These are phyloP conservation scores for Cryptotermes secundus DNA, from an alignment of 1,140 invertebrate species.

Conservation along the genomic window DNA sequence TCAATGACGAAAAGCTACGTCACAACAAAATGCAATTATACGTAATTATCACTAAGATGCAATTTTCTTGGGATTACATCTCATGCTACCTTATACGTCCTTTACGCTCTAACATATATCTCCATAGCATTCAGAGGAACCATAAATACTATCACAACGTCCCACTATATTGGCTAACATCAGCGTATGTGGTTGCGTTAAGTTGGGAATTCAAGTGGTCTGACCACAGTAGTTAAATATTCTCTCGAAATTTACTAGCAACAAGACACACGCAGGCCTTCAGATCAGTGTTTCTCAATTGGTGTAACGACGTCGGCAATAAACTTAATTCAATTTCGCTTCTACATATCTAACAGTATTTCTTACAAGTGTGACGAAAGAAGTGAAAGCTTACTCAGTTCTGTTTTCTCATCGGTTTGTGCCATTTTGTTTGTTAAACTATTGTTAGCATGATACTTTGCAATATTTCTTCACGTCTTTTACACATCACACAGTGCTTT, in stretches of 20 bases:
- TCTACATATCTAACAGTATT: too few relatives aligned
- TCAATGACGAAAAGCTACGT: constrained; percentile 4
- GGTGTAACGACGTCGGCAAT: too few relatives aligned
- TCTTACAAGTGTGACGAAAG: too few relatives aligned
- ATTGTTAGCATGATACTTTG: too few relatives aligned
- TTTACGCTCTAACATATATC: not conserved
- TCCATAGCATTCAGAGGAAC: not conserved
- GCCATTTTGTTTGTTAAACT: too few relatives aligned
- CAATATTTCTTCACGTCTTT: too few relatives aligned
- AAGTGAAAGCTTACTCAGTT: too few relatives aligned
- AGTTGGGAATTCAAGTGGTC: not conserved
- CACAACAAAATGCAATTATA: constrained; percentile 17
- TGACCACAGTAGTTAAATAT: not conserved
- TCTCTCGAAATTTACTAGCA: not conserved
- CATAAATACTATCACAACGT: not conserved
- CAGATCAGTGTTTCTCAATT: too few relatives aligned
- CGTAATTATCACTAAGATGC: not conserved
- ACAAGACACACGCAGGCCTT: too few relatives aligned
- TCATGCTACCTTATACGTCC: not conserved
- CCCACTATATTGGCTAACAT: not conserved
- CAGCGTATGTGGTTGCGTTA: not conserved
- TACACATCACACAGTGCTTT: too few relatives aligned
- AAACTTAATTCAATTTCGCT: too few relatives aligned
- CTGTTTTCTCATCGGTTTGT: too few relatives aligned
- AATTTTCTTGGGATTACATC: constrained; percentile 14